A percentile compares a stretch with the other conserved stretches of the same genome.
These are phyloP conservation scores for Spilosoma lubricipeda DNA, from an alignment of 2,888 invertebrate species.

Conservation along the genomic window DNA sequence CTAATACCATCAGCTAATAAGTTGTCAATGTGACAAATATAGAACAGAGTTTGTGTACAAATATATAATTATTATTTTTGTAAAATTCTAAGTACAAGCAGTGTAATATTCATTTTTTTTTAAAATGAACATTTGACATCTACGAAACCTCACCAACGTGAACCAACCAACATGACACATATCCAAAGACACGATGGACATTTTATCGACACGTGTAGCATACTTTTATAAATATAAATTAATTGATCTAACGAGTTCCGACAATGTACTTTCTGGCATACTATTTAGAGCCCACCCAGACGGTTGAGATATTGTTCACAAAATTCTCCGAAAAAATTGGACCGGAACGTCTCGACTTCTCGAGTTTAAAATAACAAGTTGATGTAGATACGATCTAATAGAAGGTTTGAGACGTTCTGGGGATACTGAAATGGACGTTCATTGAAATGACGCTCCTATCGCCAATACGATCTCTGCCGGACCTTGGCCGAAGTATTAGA, in stretches of 20 bases:
- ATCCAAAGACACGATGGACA: neutral
- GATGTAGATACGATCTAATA: slow-evolving; percentile 44
- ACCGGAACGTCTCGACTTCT: slow-evolving; percentile 17
- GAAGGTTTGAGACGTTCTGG: slow-evolving; percentile 29
- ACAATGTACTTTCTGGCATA: neutral
- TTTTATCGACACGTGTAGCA: neutral
- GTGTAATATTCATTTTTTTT: too few relatives aligned
- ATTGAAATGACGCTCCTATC: slow-evolving; percentile 76
- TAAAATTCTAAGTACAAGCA: too few relatives aligned
- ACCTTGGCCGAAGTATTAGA: slow-evolving; percentile 60
- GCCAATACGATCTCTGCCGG: slow-evolving; percentile 61
- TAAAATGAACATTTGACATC: too few relatives aligned
- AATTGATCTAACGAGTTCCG: neutral
- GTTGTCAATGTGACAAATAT: neutral
- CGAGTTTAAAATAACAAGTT: slow-evolving; percentile 19
- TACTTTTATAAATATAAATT: neutral
- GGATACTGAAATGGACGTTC: slow-evolving; percentile 66
- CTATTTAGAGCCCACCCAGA: slow-evolving; percentile 13
- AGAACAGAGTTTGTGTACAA: too few relatives aligned
- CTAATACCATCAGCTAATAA: too few relatives aligned
- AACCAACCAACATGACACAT: neutral
- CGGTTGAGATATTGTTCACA: slow-evolving; percentile 8
- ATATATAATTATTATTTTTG: too few relatives aligned
- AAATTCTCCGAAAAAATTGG: slow-evolving; percentile 19
- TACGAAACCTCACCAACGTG: too few relatives aligned